phyloP scores from a whole-genome alignment of 2,797 vertebrate species.

The Phalloptychus januarius region DNA sequence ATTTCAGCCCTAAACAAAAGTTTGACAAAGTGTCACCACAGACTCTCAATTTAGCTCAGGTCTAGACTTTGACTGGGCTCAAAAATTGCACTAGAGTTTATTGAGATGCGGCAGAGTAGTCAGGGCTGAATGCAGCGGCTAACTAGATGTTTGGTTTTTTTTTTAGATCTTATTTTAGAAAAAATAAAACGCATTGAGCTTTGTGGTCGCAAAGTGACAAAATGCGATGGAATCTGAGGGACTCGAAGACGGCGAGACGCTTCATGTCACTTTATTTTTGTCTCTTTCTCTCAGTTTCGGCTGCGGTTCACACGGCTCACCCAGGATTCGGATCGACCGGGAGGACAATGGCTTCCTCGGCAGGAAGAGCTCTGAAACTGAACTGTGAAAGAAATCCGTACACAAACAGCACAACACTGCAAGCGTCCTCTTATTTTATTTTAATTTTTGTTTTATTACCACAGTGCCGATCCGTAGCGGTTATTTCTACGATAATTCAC shows the following conservation, averaged over 20 bases:
- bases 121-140: not conserved
- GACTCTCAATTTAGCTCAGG: not conserved
- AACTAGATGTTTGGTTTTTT: not conserved
- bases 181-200: not conserved
- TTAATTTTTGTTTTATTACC: slow-evolving; percentile 4
- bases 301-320: slow-evolving; percentile 84
- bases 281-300: slow-evolving; percentile 79
- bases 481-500: slow-evolving; percentile 21
- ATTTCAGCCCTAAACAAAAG: too few species aligned
- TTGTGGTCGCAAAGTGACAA: not conserved
- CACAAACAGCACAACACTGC: slow-evolving; percentile 41
- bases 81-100: not conserved
- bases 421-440: slow-evolving; percentile 17
- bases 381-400: slow-evolving; percentile 84
- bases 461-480: slow-evolving; percentile 14
- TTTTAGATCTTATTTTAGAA: not conserved
- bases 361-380: slow-evolving; percentile 87
- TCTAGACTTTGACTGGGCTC: not conserved
- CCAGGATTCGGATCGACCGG: slow-evolving; percentile 87
- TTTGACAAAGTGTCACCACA: not conserved
- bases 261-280: not conserved
- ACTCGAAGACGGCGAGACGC: not conserved
- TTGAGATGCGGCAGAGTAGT: not conserved
- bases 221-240: not conserved
- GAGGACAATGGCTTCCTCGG: slow-evolving; percentile 83